These are phyloP conservation scores for Rhagophthalmus giganteus DNA, from an alignment of 2,888 invertebrate genomes.

Conservation along the genomic window DNA sequence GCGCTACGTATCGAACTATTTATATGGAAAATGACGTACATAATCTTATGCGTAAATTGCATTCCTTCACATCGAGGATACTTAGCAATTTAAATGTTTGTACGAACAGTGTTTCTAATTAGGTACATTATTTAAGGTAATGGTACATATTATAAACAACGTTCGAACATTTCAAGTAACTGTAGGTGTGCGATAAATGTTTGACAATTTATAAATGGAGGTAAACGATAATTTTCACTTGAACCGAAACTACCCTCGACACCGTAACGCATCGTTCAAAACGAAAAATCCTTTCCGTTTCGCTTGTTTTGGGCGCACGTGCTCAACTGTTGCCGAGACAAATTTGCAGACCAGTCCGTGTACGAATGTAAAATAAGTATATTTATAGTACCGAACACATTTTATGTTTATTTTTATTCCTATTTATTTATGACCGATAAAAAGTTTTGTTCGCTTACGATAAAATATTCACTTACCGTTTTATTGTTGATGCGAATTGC, in stretches of 20 bases:
- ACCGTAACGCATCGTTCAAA: too few relatives aligned
- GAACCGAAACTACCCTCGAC: too few relatives aligned
- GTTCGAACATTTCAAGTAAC: too few relatives aligned
- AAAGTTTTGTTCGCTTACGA: background rate
- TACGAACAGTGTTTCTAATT: conserved; percentile 14
- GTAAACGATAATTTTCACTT: too few relatives aligned
- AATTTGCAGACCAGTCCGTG: conserved; percentile 26
- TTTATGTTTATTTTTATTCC: conserved; percentile 33
- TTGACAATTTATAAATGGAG: too few relatives aligned
- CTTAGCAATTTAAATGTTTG: conserved; percentile 25
- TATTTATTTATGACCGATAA: conserved; percentile 27
- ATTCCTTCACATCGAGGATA: conserved; percentile 21
- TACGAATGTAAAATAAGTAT: conserved; percentile 31
- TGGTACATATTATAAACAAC: too few relatives aligned
- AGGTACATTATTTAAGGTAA: background rate
- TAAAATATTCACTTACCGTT: conserved; percentile 18
- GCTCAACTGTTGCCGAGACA: conserved; percentile 16
- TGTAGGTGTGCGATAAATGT: too few relatives aligned
- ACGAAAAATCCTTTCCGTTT: too few relatives aligned
- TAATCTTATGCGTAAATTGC: conserved; percentile 14
- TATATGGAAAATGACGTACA: conserved; percentile 28
- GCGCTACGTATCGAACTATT: conserved; percentile 24
- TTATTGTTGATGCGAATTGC: conserved; percentile 22
- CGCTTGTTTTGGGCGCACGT: conserved; percentile 14
- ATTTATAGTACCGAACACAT: conserved; percentile 29